Base-by-base conservation (phyloP, 1,140 invertebrate genomes). In the Lepidurus arcticus region DNA sequence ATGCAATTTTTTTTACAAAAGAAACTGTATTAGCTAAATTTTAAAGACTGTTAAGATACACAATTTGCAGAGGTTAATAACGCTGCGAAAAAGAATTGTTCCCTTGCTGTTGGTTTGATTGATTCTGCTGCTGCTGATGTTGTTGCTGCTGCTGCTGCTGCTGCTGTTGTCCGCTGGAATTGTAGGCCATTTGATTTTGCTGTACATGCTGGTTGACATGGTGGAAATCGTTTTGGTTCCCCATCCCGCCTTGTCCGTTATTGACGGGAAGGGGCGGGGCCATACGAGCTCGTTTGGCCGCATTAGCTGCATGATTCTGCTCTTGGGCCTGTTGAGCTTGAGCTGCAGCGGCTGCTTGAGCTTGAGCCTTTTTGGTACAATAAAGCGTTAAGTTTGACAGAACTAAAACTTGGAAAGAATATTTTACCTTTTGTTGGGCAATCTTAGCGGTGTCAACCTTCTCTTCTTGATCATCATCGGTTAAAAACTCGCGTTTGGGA, bases 401-500 rank as follows among this genome's bases (percentile, higher is more conserved):
- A 42, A 7, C 43, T 42, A 76, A n/a, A 8, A 7, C 42, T 16
- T 78, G 10, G 21, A 78, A 78, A 43, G n/a, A 13, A 44, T 79
- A 65, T 26, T 44, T 74, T 45, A 79, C 65, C 34, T 53, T 79
- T 75, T 74, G 73, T 53, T 79, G n/a, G 16, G 24, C 34, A 87
- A 94, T 94, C 79, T 92, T 94, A 79, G 84, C 82, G 16, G 84
- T 86, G 83, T 96, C 94, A 78, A 92, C 91, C 86, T 97, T 96
- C 83, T 97, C 94, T 80, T 99, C 97, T 83, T 97, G 95, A 83
- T 98, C 96, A 81, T 99, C 97, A 83, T 99, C 97, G 21, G 95
- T 98, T 75, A 99, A 88, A 86, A 99, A 99, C 85, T 99, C 97
- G 82, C 97, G 87, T 86, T 99, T 99, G 1, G 97, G 97, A 87